Percentiles rank a stretch among this genome's conserved stretches.
phyloP scores from a whole-genome alignment of 1,140 invertebrate genomes.

The Dendroctonus valens region DNA sequence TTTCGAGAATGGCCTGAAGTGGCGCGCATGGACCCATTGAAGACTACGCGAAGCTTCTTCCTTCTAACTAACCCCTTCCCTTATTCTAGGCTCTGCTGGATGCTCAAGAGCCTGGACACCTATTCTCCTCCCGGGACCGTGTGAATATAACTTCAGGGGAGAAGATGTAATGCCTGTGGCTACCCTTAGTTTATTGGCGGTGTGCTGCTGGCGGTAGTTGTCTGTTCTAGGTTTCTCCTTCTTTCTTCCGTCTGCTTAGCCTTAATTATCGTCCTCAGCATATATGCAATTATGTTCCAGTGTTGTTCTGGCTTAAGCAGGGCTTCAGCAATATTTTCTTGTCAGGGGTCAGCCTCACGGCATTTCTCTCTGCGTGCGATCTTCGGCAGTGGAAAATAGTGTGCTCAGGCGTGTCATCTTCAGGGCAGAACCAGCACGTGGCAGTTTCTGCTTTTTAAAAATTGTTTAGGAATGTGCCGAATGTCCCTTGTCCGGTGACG shows the following conservation, averaged over 20 bases:
- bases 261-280: not conserved
- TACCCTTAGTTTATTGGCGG: too few species aligned
- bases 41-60: too few species aligned
- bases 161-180: too few species aligned
- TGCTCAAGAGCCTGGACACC: too few species aligned
- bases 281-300: not conserved
- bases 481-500: not conserved
- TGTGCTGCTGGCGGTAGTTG: too few species aligned
- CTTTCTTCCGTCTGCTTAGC: not conserved
- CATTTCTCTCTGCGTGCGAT: not conserved
- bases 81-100: too few species aligned
- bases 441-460: not conserved
- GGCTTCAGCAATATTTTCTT: not conserved
- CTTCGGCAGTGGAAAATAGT: not conserved
- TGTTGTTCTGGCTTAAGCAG: not conserved
- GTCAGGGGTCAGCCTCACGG: not conserved
- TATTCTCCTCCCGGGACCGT: too few species aligned
- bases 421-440: not conserved
- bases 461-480: not conserved
- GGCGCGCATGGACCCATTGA: too few species aligned
- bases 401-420: not conserved
- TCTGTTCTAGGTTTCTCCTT: slow-evolving; percentile 1
- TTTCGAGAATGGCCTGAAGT: too few species aligned
- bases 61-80: too few species aligned
- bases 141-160: too few species aligned